Evolutionary conservation across 2,797 vertebrate genomes (phyloP).

Genomic region (Limnodromus scolopaceus): DNA sequence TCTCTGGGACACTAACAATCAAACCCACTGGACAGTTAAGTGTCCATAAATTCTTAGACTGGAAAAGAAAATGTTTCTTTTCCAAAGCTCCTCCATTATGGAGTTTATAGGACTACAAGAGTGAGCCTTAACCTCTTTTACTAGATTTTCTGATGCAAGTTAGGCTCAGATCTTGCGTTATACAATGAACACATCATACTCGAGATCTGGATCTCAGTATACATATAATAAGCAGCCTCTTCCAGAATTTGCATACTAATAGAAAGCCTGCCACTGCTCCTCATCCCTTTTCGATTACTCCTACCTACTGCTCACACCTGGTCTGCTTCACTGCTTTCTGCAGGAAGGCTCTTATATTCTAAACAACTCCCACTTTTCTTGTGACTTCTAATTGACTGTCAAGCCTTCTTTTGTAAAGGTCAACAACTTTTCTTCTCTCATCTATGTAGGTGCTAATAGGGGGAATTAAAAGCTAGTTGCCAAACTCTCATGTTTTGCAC

Average conservation of each 20-base stretch:
- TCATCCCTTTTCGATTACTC: not conserved
- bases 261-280: slow-evolving; percentile 5
- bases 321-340: not conserved
- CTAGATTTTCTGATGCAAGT: not conserved
- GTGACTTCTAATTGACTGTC: not conserved
- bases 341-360: not conserved
- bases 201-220: not conserved
- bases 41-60: not conserved
- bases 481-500: not conserved
- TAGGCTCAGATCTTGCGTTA: not conserved
- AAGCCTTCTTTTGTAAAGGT: not conserved
- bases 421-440: not conserved
- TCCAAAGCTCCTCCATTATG: not conserved
- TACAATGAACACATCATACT: not conserved
- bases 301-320: not conserved
- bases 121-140: not conserved
- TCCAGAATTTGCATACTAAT: slow-evolving; percentile 35
- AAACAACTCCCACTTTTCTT: not conserved
- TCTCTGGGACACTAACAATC: not conserved
- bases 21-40: not conserved
- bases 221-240: not conserved
- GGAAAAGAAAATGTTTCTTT: not conserved
- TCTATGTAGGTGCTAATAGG: not conserved
- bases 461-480: not conserved
- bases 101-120: not conserved